Base-by-base conservation (phyloP, 2,888 invertebrate species). In the Criorhina ranunculi region DNA sequence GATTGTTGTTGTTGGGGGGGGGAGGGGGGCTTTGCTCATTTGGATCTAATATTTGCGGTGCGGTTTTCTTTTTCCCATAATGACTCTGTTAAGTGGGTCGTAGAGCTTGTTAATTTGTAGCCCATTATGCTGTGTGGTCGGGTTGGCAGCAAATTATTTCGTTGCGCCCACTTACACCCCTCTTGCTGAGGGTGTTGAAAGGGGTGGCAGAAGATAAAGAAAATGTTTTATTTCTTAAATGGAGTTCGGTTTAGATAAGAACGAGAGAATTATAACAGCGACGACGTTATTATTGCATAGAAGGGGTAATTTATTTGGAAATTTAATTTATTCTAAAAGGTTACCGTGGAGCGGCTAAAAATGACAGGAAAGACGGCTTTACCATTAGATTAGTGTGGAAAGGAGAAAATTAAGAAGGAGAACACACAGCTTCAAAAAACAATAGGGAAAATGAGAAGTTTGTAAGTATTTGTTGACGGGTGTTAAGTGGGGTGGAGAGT, bases 21-120 rank as follows among this genome's bases (percentile, higher is more conserved):
- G n/a, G n/a, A n/a, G n/a, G n/a, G n/a, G n/a, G 49, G 29, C 17
- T 33, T 76, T 62, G 31, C 40, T 19, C 44, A 29, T 66, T 62
- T 57, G 33, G 51, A 35, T n/a, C 15, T 57, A 33, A 55, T 44
- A 33, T 55, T 55, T 69, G 67, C 33, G 40, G 67, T 55, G 42
- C 7, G 53, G 31, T 51, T 51, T 53, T 55, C 9, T 57, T 33
- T 82, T 62, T 44, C 24, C n/a, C 24, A 37, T 67, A 83, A 83
- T 83, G 79, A 69, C 79, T 73, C 49, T 73, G 83, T 79, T 83
- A 79, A 83, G 83, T 83, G 83, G 83, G 79, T 69, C 79, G 79
- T 83, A 69, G 67, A 69, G 69, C 67, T 75, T 75, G 83, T 83
- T 83, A 79, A 83, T 75, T 79, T 79, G 57, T 67, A 37, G 46